These are phyloP conservation scores for Emydocephalus ijimae DNA, from an alignment of 2,113 vertebrate genomes.

Conservation along the genomic window DNA sequence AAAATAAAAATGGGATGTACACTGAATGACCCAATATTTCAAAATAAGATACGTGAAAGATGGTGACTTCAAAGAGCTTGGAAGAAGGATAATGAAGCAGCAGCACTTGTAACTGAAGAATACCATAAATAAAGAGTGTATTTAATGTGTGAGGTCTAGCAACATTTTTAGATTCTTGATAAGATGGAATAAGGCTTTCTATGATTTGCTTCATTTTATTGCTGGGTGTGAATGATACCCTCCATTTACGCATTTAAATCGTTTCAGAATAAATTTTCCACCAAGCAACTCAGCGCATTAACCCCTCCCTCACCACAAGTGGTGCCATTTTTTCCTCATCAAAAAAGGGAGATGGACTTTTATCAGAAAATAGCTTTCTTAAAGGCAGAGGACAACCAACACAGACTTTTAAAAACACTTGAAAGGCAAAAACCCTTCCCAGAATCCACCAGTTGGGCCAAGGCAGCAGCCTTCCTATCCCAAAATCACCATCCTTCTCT, in stretches of 20 bases:
- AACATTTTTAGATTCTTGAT: not conserved
- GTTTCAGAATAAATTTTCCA: not conserved
- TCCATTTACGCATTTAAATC: not conserved
- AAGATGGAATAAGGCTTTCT: not conserved
- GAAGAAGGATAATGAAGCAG: not conserved
- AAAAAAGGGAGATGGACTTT: not conserved
- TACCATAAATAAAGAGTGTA: not conserved
- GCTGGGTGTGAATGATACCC: not conserved
- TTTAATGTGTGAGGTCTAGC: not conserved
- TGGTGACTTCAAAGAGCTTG: not conserved
- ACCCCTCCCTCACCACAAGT: too few relatives aligned
- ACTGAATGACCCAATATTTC: not conserved
- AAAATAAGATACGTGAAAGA: not conserved
- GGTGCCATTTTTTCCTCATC: too few relatives aligned
- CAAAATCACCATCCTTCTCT: not conserved
- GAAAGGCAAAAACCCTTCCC: not conserved
- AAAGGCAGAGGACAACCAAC: constrained; percentile 5
- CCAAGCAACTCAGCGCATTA: not conserved
- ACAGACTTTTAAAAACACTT: not conserved
- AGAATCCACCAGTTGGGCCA: not conserved
- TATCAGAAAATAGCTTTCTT: constrained; percentile 24
- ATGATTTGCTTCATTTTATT: not conserved
- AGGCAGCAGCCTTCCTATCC: not conserved
- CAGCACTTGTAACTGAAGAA: not conserved
- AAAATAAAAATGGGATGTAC: not conserved